Evolutionary conservation across 2,113 vertebrate genomes (phyloP).

Genomic region (Gambusia holbrooki): DNA sequence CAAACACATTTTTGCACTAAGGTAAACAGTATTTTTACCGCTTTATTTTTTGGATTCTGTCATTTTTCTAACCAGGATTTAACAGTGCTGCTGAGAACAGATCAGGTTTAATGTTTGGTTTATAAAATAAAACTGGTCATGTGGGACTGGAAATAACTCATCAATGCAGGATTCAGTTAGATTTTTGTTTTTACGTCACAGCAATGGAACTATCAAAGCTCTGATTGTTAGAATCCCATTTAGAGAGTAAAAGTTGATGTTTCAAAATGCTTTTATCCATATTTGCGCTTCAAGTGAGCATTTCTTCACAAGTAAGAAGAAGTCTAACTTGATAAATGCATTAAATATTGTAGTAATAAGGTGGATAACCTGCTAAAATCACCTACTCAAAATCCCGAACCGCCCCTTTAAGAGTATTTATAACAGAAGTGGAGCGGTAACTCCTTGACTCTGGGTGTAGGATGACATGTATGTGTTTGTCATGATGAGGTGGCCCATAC

Average conservation of each 20-base stretch:
- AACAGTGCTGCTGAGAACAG: neutral
- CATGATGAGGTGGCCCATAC: neutral
- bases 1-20: neutral
- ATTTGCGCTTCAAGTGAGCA: no score
- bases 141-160: no score
- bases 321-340: neutral
- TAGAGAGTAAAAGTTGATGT: neutral
- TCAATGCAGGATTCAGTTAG: no score
- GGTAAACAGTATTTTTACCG: neutral
- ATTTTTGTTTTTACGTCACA: no score
- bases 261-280: no score
- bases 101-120: neutral
- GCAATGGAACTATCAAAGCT: no score
- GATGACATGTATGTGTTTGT: neutral
- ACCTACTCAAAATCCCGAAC: neutral
- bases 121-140: no score
- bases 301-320: neutral
- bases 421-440: neutral
- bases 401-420: neutral
- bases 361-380: neutral
- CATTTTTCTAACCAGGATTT: neutral
- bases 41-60: no score
- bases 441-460: neutral
- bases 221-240: neutral
- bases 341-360: neutral